These are phyloP conservation scores for Trichosurus vulpecula DNA, from an alignment of 2,797 vertebrate genomes.

Conservation along the genomic window DNA sequence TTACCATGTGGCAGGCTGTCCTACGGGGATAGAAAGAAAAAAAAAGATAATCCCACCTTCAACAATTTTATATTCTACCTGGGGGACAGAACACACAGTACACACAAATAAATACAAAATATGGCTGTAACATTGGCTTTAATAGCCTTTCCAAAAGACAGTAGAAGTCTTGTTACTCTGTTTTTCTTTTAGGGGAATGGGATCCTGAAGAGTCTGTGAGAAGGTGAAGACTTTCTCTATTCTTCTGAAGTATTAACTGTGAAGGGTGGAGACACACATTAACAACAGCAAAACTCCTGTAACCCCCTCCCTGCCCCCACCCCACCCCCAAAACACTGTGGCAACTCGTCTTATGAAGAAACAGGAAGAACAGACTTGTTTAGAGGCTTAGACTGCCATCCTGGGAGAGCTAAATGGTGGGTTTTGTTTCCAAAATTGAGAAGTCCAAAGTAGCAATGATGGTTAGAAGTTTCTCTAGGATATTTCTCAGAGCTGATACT, in stretches of 20 bases:
- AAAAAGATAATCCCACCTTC: neutral
- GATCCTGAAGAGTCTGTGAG: neutral
- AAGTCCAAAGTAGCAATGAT: neutral
- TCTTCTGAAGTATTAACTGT: neutral
- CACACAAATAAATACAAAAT: neutral
- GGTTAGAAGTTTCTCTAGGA: neutral
- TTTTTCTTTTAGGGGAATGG: neutral
- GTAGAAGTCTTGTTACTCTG: neutral
- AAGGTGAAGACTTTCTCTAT: neutral
- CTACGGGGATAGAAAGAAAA: neutral
- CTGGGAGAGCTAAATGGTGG: neutral
- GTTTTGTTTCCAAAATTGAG: neutral
- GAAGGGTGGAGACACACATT: neutral
- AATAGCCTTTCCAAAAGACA: neutral
- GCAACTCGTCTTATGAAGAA: too few species aligned
- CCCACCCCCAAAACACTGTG: neutral
- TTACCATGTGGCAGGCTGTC: neutral
- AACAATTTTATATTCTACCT: neutral
- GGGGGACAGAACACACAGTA: neutral
- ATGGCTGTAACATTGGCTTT: neutral
- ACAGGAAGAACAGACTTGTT: neutral
- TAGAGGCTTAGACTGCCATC: neutral
- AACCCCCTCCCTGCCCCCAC: rapidly evolving
- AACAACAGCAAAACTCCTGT: neutral
- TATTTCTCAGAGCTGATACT: neutral